Percentiles rank a stretch among this genome's conserved stretches.
Evolutionary conservation across 2,113 vertebrate genomes (phyloP).

Genomic region (Cebidichthys violaceus): DNA sequence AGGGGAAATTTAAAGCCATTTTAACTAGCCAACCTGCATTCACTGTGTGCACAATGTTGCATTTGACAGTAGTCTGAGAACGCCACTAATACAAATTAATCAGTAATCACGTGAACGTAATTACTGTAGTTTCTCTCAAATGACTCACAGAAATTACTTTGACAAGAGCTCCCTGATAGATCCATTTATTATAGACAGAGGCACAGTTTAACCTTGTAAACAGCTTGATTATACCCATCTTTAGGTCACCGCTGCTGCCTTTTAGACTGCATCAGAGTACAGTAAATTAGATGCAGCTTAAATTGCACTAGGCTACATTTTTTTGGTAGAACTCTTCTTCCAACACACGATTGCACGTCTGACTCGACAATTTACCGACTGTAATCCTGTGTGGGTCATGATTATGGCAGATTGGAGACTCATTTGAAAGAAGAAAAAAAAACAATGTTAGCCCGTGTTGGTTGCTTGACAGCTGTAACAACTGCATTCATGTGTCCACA

Average conservation of each 20-base stretch:
- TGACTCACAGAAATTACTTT: background rate
- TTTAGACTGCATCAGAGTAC: background rate
- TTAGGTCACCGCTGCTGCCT: background rate
- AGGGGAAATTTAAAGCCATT: background rate
- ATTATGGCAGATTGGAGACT: conserved; percentile 19
- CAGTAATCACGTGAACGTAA: too few relatives aligned
- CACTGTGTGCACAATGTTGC: background rate
- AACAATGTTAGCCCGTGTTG: background rate
- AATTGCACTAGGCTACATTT: background rate
- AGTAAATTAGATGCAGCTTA: background rate
- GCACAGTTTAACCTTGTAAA: background rate
- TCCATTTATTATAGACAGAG: background rate
- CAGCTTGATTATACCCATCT: background rate
- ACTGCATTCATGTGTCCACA: background rate
- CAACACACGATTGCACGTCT: background rate
- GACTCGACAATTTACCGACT: background rate
- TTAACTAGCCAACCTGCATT: background rate
- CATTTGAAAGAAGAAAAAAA: conserved; percentile 5
- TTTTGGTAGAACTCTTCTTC: background rate
- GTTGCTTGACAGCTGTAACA: conserved; percentile 11
- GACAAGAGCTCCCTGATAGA: background rate
- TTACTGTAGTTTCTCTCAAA: background rate
- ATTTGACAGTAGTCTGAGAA: background rate
- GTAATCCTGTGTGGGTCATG: conserved; percentile 6
- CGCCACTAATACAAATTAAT: too few relatives aligned